phyloP scores from a whole-genome alignment of 2,113 vertebrate species.

The Zootoca vivipara region DNA sequence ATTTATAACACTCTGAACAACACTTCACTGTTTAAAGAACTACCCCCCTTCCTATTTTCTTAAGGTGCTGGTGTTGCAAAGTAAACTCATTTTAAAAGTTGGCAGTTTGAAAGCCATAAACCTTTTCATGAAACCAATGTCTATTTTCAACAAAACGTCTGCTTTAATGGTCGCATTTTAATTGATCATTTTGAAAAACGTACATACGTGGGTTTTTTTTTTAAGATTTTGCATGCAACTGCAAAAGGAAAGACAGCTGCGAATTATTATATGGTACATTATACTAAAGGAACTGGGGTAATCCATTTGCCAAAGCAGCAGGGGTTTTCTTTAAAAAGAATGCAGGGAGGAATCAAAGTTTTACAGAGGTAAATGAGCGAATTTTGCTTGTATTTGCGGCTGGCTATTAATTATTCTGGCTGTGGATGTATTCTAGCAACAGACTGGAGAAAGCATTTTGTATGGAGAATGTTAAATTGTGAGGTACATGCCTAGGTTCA shows the following conservation, averaged over 20 bases:
- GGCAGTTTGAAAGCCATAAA: background rate
- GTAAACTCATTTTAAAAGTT: slow-evolving; percentile 36
- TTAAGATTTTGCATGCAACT: background rate
- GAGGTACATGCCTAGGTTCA: background rate
- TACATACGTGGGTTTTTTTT: background rate
- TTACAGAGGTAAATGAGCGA: background rate
- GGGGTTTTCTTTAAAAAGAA: background rate
- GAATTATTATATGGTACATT: background rate
- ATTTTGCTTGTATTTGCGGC: background rate
- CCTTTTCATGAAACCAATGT: slow-evolving; percentile 7
- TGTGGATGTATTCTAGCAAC: background rate
- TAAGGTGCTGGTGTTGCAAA: slow-evolving; percentile 30
- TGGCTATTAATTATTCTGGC: background rate
- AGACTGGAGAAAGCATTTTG: background rate
- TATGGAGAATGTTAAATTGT: background rate
- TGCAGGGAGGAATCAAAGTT: slow-evolving; percentile 8
- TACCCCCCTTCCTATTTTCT: background rate
- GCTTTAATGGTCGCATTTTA: slow-evolving; percentile 26
- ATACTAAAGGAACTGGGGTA: background rate
- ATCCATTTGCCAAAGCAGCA: slow-evolving; percentile 13
- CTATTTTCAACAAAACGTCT: background rate
- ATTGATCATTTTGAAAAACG: background rate
- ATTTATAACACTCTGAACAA: slow-evolving; percentile 62
- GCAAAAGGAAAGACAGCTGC: background rate
- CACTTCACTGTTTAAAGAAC: slow-evolving; percentile 37